These are phyloP conservation scores for Conopomorpha cramerella DNA, from an alignment of 1,140 invertebrate species.

Conservation along the genomic window DNA sequence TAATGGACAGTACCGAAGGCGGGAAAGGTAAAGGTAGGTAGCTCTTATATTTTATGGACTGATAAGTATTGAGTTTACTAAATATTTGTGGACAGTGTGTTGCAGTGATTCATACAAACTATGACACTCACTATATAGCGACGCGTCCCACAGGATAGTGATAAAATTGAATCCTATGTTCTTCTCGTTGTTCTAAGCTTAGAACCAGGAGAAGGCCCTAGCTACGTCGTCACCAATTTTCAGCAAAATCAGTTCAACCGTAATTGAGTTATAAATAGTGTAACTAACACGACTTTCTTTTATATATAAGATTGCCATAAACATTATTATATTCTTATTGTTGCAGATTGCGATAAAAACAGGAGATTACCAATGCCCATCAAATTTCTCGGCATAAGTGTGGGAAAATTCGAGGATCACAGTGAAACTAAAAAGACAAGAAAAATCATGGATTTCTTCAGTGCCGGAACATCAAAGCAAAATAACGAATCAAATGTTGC, in stretches of 20 bases:
- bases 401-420: constrained; percentile 75
- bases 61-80: too few species aligned
- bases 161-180: too few species aligned
- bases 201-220: too few species aligned
- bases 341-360: constrained; percentile 34
- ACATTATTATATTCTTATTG: constrained; percentile 1
- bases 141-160: too few species aligned
- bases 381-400: constrained; percentile 74
- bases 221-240: too few species aligned
- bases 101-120: too few species aligned
- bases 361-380: constrained; percentile 62
- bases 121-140: too few species aligned
- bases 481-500: constrained; percentile 4
- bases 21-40: constrained; percentile 27
- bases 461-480: constrained; percentile 23
- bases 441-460: constrained; percentile 67
- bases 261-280: constrained; percentile 53
- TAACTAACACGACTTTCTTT: not conserved
- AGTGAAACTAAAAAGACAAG: constrained; percentile 59
- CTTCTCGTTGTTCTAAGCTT: too few species aligned
- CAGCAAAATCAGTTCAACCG: not conserved
- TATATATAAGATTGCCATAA: too few species aligned
- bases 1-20: constrained; percentile 53
- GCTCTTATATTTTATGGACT: too few species aligned
- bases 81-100: too few species aligned